Evolutionary conservation across 2,797 vertebrate genomes (phyloP).

Genomic region (Ptychadena robeensis): DNA sequence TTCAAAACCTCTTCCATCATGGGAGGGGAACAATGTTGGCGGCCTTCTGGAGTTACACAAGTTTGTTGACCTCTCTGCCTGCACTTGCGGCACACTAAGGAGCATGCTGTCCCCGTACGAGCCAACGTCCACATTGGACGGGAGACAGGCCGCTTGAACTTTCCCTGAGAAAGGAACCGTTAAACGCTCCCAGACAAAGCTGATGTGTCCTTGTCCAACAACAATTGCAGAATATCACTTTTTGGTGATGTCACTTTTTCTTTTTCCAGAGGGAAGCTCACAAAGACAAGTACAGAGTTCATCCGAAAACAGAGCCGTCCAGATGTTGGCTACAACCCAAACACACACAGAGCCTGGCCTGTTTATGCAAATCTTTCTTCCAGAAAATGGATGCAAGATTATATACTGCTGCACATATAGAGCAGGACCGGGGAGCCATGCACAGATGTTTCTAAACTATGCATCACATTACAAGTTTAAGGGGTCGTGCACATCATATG

Average conservation of each 20-base stretch:
- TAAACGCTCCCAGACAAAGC: constrained; percentile 57
- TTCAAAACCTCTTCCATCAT: neutral
- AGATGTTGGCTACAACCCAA: neutral
- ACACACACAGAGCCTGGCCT: neutral
- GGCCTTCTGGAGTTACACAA: neutral
- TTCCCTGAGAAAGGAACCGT: neutral
- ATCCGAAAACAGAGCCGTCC: constrained; percentile 10
- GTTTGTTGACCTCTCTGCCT: neutral
- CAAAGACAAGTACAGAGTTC: constrained; percentile 61
- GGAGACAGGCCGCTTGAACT: neutral
- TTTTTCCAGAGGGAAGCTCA: constrained; percentile 36
- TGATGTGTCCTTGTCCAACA: constrained; percentile 61
- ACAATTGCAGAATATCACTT: constrained; percentile 56
- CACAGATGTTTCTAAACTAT: no score
- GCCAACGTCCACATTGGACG: neutral
- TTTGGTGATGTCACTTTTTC: constrained; percentile 12
- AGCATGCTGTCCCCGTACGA: neutral
- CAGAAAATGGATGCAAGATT: neutral
- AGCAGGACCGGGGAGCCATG: no score
- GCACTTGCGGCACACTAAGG: no score
- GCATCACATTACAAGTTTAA: no score
- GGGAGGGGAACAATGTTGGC: neutral
- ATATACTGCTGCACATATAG: no score
- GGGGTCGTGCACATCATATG: no score
- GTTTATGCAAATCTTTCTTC: neutral